Base-by-base conservation (phyloP, 2,797 vertebrate genomes). In the Fistularia tabacaria region DNA sequence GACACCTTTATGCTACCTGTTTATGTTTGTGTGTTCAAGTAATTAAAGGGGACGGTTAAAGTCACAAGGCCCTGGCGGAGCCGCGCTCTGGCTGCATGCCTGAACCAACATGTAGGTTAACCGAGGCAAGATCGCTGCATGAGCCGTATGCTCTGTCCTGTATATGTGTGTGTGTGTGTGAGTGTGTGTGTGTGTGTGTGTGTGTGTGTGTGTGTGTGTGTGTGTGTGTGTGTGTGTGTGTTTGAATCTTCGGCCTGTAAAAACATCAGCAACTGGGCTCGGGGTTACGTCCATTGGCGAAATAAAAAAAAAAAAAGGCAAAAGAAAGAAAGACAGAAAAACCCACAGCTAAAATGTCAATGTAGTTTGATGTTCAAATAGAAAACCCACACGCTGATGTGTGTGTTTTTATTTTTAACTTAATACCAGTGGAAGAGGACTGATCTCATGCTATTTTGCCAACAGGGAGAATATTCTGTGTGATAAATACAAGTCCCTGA, bases 311-410 rank as follows among this genome's bases (percentile, higher is more conserved):
- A 61, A 2, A 38, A 51, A 59, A 3, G 38, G n/a, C n/a, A n/a
- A n/a, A n/a, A n/a, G 48, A 49, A 69, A 57, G 70, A 59, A 70
- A 82, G 74, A 71, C 83, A 85, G 82, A 71, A 82, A 82, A 84
- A 81, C 76, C 64, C 74, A 81, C 44, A 14, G 67, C 59, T 71
- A 72, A 71, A 74, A 46, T 70, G 77, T 82, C 79, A 82, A 72
- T 54, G 75, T 77, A 77, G 81, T 89, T 79, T 79, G 66, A 84
- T 86, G 83, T 79, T 80, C 76, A 66, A 83, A 73, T 69, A 84
- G 74, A 86, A 87, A 87, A 84, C 77, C 78, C 74, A 80, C 77
- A 81, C 61, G 74, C 64, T 83, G 77, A 67, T 80, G 38, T 64
- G 50, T 49, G 36, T 52, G 60, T 71, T 25, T 25, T 25, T 25